Percentiles rank a stretch among this genome's conserved stretches.
Conservation (phyloP, 2,113 vertebrate genomes). For the Syrmaticus mikado region DNA sequence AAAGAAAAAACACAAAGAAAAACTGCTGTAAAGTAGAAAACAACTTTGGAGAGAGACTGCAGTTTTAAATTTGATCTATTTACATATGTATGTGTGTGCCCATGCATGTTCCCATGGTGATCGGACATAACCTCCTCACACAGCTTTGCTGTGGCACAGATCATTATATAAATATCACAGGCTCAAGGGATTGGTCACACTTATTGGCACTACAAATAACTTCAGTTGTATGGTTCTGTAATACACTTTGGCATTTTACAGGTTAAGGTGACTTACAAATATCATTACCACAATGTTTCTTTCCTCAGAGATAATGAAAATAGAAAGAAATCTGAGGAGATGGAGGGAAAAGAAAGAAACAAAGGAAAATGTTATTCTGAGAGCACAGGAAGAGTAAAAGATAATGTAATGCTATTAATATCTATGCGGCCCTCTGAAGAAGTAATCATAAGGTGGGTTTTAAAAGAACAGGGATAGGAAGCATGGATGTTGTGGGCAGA, state of each 20-base stretch:
- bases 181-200: background rate
- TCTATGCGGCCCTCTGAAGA: background rate
- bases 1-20: background rate
- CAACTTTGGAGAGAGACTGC: background rate
- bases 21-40: background rate
- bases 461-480: background rate
- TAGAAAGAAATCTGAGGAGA: background rate
- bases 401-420: slow-evolving; percentile 8
- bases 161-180: background rate
- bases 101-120: accelerated
- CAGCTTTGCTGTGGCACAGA: background rate
- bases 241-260: background rate
- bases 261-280: background rate
- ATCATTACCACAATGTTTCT: background rate
- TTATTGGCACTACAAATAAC: background rate
- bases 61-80: background rate
- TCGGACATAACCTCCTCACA: background rate
- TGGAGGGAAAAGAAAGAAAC: background rate
- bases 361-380: background rate
- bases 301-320: background rate
- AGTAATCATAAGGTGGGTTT: background rate
- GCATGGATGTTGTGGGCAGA: background rate
- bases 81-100: accelerated
- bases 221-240: background rate
- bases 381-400: background rate